These are phyloP conservation scores for Strigamia maritima DNA, from an alignment of 2,888 invertebrate genomes.

Conservation along the genomic window DNA sequence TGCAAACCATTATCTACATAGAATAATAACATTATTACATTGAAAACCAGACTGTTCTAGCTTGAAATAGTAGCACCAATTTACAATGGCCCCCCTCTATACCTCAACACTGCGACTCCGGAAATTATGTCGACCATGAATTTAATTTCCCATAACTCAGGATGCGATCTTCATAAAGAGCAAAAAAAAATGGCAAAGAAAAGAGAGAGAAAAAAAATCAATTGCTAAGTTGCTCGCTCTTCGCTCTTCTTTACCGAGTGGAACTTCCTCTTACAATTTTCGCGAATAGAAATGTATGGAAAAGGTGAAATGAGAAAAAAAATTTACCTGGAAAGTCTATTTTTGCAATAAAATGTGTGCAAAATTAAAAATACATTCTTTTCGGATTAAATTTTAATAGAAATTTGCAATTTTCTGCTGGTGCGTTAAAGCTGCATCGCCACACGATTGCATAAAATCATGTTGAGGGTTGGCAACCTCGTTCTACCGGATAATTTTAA, in stretches of 20 bases:
- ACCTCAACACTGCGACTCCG: background rate
- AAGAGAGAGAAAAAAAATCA: background rate
- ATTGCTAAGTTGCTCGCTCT: constrained; percentile 13
- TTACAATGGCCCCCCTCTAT: background rate
- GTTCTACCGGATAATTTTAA: background rate
- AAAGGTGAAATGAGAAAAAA: background rate
- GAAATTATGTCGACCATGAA: constrained; percentile 29
- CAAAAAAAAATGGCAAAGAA: background rate
- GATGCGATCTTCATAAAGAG: constrained; percentile 23
- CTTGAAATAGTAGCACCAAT: background rate
- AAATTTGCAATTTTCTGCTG: too few relatives aligned
- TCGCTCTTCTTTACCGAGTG: constrained; percentile 17
- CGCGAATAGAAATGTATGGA: background rate
- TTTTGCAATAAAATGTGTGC: background rate
- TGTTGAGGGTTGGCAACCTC: background rate
- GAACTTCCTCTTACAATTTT: background rate
- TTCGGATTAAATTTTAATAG: too few relatives aligned
- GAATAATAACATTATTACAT: background rate
- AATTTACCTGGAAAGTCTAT: background rate
- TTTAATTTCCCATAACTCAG: constrained; percentile 32
- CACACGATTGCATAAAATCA: background rate
- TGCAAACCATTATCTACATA: background rate
- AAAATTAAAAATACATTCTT: too few relatives aligned
- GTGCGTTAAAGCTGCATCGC: background rate
- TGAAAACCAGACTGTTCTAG: background rate